phyloP scores from a whole-genome alignment of 30 jellyfish, hydroid and myxozoan genomes.

The Turritopsis rubra region DNA sequence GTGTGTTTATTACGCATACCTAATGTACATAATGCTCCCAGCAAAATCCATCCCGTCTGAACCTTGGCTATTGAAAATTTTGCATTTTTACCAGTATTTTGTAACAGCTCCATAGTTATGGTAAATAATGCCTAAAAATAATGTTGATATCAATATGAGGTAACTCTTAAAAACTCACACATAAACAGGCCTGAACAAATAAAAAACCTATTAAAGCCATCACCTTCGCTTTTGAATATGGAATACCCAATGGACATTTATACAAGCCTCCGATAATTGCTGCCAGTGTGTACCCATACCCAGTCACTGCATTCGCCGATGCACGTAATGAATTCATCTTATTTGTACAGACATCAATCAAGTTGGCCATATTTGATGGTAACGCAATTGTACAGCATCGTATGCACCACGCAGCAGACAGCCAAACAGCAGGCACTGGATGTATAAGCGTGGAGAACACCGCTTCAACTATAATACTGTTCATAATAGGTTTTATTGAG shows the following conservation, averaged over 20 bases:
- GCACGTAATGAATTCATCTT: conserved; percentile 73
- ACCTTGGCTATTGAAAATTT: conserved; percentile 47
- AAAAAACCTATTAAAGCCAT: neutral
- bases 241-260: conserved; percentile 91
- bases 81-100: conserved; percentile 52
- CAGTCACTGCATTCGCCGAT: conserved; percentile 79
- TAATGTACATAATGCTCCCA: conserved; percentile 79
- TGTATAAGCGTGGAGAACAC: conserved; percentile 86
- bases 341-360: conserved; percentile 64
- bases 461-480: conserved; percentile 57
- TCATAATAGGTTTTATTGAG: conserved; percentile 56
- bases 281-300: conserved; percentile 91
- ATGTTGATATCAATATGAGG: neutral
- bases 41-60: conserved; percentile 90
- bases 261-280: conserved; percentile 92
- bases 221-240: conserved; percentile 79
- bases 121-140: conserved; percentile 61
- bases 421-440: conserved; percentile 98
- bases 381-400: conserved; percentile 88
- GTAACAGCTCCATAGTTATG: conserved; percentile 66
- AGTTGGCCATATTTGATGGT: conserved; percentile 62
- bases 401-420: conserved; percentile 98
- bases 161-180: neutral
- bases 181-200: neutral
- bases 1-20: conserved; percentile 42